A percentile compares a stretch with the other conserved stretches of the same genome.
Evolutionary conservation across 2,113 vertebrate genomes (phyloP).

Genomic region (Cottus gobio): DNA sequence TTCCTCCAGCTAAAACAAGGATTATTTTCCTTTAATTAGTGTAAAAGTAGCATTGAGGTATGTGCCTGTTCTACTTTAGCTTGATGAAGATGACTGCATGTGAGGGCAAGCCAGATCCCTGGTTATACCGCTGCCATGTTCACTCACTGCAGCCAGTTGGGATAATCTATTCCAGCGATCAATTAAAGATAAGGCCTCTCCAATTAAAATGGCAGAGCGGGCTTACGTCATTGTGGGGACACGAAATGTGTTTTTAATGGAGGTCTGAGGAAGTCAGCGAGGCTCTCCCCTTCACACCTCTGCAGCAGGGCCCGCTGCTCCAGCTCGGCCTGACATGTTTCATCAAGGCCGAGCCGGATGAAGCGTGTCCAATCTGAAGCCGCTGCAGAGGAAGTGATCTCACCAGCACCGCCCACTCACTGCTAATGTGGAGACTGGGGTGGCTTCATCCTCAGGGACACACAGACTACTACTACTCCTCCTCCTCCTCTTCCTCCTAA

Average conservation of each 20-base stretch:
- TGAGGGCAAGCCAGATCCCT: conserved; percentile 50
- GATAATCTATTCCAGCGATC: conserved; percentile 75
- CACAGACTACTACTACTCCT: conserved; percentile 24
- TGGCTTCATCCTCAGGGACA: conserved; percentile 52
- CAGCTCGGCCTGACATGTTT: conserved; percentile 70
- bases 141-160: conserved; percentile 61
- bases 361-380: conserved; percentile 56
- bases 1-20: conserved; percentile 23
- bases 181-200: conserved; percentile 76
- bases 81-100: conserved; percentile 66
- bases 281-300: conserved; percentile 75
- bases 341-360: conserved; percentile 67
- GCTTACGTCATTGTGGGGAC: conserved; percentile 73
- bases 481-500: no score
- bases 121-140: conserved; percentile 51
- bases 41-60: conserved; percentile 67
- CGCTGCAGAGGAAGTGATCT: conserved; percentile 66
- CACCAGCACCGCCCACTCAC: conserved; percentile 38
- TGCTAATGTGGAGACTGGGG: conserved; percentile 41
- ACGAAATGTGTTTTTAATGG: conserved; percentile 75
- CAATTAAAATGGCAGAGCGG: conserved; percentile 66
- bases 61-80: conserved; percentile 59
- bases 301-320: conserved; percentile 51
- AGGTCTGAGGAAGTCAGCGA: conserved; percentile 63
- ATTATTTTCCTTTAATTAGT: conserved; percentile 74